Base-by-base conservation (phyloP, 2,797 vertebrate genomes). In the Siniperca scherzeri region DNA sequence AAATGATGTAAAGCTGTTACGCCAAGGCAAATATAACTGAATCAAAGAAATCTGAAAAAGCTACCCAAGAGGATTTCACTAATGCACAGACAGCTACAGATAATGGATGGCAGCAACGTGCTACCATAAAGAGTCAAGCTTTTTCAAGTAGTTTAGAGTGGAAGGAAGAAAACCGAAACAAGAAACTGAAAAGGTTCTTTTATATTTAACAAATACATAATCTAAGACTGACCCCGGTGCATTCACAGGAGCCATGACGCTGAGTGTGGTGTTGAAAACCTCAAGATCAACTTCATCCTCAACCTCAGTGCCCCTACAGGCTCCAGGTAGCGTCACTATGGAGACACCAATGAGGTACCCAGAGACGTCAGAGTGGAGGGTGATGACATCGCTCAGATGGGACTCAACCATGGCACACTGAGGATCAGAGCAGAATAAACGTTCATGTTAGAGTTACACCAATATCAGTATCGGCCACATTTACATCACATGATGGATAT, bases 321-420 rank as follows among this genome's bases (percentile, higher is more conserved):
- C 95, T 6, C 97, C 97, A 0, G 97, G 97, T 2, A 96, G 7
- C 0, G 97, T 97, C 66, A 98, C 97, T 87, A 97, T 96, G 22
- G 97, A 98, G 76, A 98, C 70, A 0, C 97, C 97, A 3, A 98
- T 97, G 78, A 99, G 92, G 30, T 96, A 96, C 27, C 98, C 97
- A 0, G 95, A 96, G 82, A 97, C 95, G 0, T 99, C 98, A 0
- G 96, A 95, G 81, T 98, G 96, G 73, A 98, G 93, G 0, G 94
- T 92, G 93, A 99, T 96, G 84, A 97, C 94, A 5, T 99, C 98
- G 0, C 97, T 98, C 69, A 99, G 96, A 74, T 97, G 97, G 56
- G 96, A 97, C 92, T 98, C 98, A 0, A 98, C 96, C 93, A 99
- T 93, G 10, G 98, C 96, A 38, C 98, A 99, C 98, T 98, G 82